Percentiles rank a stretch among this genome's conserved stretches.
Evolutionary conservation across 2,888 invertebrate species (phyloP).

Genomic region (Eupsilia transversa): DNA sequence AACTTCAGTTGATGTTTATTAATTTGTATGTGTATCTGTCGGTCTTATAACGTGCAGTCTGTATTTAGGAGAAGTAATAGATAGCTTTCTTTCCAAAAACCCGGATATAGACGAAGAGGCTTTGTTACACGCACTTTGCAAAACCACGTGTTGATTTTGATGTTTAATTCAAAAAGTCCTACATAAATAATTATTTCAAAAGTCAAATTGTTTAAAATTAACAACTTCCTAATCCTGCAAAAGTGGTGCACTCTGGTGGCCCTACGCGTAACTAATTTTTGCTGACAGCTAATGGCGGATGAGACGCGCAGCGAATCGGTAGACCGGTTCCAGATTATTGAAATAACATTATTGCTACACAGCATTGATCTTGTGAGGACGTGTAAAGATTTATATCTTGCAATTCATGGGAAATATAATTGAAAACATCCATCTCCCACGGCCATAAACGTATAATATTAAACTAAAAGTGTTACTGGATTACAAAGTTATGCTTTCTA

Average conservation of each 20-base stretch:
- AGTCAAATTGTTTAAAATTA: background rate
- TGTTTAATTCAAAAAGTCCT: too few relatives aligned
- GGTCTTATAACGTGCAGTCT: background rate
- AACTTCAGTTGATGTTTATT: background rate
- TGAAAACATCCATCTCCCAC: background rate
- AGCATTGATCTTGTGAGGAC: conserved; percentile 26
- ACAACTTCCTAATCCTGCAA: background rate
- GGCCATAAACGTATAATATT: too few relatives aligned
- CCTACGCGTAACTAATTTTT: conserved; percentile 47
- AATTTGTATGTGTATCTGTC: background rate
- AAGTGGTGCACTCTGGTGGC: conserved; percentile 10
- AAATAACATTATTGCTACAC: conserved; percentile 34
- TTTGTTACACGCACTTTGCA: background rate
- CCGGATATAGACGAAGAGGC: background rate
- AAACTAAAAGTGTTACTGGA: background rate
- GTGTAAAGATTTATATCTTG: conserved; percentile 34
- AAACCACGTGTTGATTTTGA: too few relatives aligned
- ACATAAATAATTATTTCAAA: background rate
- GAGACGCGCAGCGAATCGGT: conserved; percentile 79
- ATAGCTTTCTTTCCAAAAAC: background rate
- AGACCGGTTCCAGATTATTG: conserved; percentile 67
- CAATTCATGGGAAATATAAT: conserved; percentile 22
- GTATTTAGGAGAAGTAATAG: background rate
- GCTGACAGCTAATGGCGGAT: conserved; percentile 80
- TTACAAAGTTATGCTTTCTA: background rate